phyloP scores from a whole-genome alignment of 2,888 invertebrate genomes.

The Lasioglossum pauxillum region DNA sequence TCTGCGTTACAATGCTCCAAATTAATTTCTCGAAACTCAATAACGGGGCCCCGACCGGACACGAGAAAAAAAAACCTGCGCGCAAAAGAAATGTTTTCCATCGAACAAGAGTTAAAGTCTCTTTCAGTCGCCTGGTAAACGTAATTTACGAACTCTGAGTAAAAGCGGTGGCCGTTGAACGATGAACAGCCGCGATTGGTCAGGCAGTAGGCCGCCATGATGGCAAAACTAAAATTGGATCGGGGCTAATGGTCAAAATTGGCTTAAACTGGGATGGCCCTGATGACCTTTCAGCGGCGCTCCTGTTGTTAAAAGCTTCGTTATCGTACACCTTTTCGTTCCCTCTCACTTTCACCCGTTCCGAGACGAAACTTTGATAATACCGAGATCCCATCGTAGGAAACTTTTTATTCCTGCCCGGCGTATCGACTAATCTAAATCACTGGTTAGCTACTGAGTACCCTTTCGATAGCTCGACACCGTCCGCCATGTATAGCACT shows the following conservation, averaged over 20 bases:
- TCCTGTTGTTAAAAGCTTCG: constrained; percentile 68
- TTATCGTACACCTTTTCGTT: constrained; percentile 70
- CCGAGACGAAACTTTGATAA: constrained; percentile 76
- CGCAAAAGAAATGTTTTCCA: constrained; percentile 34
- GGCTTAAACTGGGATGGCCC: constrained; percentile 74
- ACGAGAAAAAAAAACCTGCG: background rate
- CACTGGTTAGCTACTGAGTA: constrained; percentile 49
- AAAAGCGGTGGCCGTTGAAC: constrained; percentile 50
- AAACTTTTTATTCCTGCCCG: constrained; percentile 77
- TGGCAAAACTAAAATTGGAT: constrained; percentile 76
- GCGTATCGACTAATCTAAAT: constrained; percentile 68
- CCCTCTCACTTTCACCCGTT: constrained; percentile 30
- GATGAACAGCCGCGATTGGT: constrained; percentile 69
- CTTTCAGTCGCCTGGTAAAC: constrained; percentile 56
- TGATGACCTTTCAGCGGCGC: constrained; percentile 71
- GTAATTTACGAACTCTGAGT: constrained; percentile 63
- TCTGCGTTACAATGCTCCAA: constrained; percentile 8
- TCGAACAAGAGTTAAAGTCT: constrained; percentile 48
- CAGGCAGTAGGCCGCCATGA: constrained; percentile 72
- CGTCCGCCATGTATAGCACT: background rate
- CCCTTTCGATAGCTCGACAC: constrained; percentile 52
- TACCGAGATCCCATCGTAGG: constrained; percentile 70
- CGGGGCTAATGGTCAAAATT: constrained; percentile 76
- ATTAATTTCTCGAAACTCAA: constrained; percentile 28
- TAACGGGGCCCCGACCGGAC: background rate